Evolutionary conservation across 2,797 vertebrate genomes (phyloP), one percentile per base, ranked within the genome.

Genomic region (Sebastes oblongus): DNA sequence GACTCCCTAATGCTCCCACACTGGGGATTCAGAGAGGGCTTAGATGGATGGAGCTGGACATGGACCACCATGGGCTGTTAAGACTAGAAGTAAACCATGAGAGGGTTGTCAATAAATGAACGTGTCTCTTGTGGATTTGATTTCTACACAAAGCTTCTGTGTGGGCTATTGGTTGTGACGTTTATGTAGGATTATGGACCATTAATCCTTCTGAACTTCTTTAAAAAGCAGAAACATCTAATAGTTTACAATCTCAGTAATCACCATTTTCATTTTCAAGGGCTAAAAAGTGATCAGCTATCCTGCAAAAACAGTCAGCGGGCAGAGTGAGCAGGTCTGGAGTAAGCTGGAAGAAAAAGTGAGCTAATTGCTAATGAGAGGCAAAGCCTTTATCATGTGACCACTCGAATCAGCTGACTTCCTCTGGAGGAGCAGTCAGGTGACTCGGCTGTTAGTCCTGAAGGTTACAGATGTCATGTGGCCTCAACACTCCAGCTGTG

Each of bases 381-480:
- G 73, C 84, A 80, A 89, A 86, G 88, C 82, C 75, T 86, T 73
- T 30, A 83, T 93, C 87, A 92, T 78, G 86, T 93, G 89, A 94
- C 90, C 60, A 78, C 75, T 73, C 68, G 34, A 84, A 86, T 88
- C 92, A 91, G 90, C 85, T 89, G 91, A 92, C 87, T 85, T 82
- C 70, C 77, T 79, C 75, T 66, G 42, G 62, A 75, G 42, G 58
- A 85, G 84, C 77, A 83, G 89, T 94, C 94, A 93, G 88, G 90
- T 94, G 93, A 93, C 85, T 72, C n/a, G 50, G 75, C 68, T 78
- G 80, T 78, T 70, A n/a, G 81, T 81, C 74, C 81, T 65, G 71
- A 86, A 84, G 81, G 86, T 84, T 89, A 87, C 77, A 67, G 68
- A 78, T 75, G 79, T 89, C 91, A 91, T 78, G 91, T 92, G 92